These are phyloP conservation scores for Mustela nigripes DNA, from an alignment of 2,113 vertebrate genomes.

Conservation along the genomic window DNA sequence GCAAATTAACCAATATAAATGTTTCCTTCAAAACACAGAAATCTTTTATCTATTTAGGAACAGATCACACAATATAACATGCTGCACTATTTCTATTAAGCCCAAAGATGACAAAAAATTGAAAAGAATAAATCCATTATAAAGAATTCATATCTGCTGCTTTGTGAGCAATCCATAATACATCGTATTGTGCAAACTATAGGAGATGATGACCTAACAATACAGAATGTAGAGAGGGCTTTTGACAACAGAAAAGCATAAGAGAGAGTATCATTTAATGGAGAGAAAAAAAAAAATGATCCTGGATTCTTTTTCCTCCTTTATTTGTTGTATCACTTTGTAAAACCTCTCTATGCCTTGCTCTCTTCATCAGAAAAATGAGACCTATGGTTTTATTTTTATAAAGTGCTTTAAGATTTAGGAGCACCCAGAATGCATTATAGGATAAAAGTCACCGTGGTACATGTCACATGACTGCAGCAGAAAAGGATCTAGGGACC, in stretches of 20 bases:
- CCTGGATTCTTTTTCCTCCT: constrained; percentile 79
- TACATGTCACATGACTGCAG: constrained; percentile 71
- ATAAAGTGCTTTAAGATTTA: constrained; percentile 81
- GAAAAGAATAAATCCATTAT: constrained; percentile 83
- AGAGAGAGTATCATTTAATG: constrained; percentile 84
- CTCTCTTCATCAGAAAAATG: constrained; percentile 83
- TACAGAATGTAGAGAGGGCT: constrained; percentile 85
- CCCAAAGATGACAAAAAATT: constrained; percentile 78
- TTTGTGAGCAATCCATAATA: constrained; percentile 82
- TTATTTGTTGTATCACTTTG: constrained; percentile 83
- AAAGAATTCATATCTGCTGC: constrained; percentile 79
- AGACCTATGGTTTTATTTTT: constrained; percentile 85
- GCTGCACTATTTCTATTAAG: constrained; percentile 75
- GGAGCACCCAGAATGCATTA: constrained; percentile 80
- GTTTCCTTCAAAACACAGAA: constrained; percentile 86
- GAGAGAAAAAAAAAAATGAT: constrained; percentile 78
- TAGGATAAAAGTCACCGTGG: constrained; percentile 78
- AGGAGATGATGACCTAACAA: constrained; percentile 82
- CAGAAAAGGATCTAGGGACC: constrained; percentile 72
- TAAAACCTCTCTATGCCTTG: constrained; percentile 79
- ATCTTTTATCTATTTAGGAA: constrained; percentile 86
- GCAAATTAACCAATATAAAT: constrained; percentile 85
- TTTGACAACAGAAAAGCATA: constrained; percentile 89
- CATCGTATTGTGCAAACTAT: constrained; percentile 76
- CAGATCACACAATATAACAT: constrained; percentile 82